A percentile compares a stretch with the other conserved stretches of the same genome.
These are phyloP conservation scores for Drosophila flavopinicola DNA, from an alignment of 2,888 invertebrate genomes.

Conservation along the genomic window DNA sequence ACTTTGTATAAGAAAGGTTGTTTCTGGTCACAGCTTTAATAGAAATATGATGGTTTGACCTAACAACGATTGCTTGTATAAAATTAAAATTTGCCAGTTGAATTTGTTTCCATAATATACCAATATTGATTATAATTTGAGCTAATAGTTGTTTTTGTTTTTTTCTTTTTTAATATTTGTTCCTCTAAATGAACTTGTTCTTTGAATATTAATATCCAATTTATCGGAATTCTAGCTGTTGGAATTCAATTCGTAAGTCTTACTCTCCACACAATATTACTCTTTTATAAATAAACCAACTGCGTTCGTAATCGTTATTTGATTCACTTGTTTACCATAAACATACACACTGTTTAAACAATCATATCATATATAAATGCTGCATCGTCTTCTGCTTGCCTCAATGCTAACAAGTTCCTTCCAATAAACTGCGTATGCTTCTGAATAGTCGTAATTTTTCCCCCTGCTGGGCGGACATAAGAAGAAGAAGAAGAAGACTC, in stretches of 20 bases:
- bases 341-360: neutral
- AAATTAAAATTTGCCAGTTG: neutral
- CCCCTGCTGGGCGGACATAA: neutral
- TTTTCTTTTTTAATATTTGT: too few relatives aligned
- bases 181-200: too few relatives aligned
- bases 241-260: neutral
- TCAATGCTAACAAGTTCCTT: constrained; percentile 14
- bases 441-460: neutral
- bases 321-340: constrained; percentile 6
- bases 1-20: constrained; percentile 5
- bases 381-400: neutral
- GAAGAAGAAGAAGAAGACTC: too few relatives aligned
- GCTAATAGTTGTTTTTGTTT: too few relatives aligned
- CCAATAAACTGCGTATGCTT: neutral
- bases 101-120: too few relatives aligned
- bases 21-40: constrained; percentile 1
- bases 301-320: neutral
- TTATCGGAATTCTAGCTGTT: too few relatives aligned
- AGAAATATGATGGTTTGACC: neutral
- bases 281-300: neutral
- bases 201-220: too few relatives aligned
- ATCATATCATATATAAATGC: neutral
- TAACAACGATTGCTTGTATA: neutral
- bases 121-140: too few relatives aligned
- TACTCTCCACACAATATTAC: neutral